Evolutionary conservation across 2,888 invertebrate species (phyloP).

Genomic region (Petrolisthes manimaculis): DNA sequence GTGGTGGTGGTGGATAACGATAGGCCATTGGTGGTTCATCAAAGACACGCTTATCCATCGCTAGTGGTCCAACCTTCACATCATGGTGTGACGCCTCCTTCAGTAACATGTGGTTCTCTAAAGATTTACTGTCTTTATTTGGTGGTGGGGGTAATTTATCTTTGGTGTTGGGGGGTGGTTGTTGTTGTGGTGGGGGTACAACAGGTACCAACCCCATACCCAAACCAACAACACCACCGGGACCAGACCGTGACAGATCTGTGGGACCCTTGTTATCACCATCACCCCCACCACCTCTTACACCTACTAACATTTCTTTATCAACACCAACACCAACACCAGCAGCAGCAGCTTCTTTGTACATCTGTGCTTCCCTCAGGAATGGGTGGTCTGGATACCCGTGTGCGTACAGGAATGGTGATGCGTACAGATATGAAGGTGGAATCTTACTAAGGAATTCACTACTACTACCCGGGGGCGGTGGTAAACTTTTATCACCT

Average conservation of each 20-base stretch:
- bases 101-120: constrained; percentile 43
- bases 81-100: constrained; percentile 40
- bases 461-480: constrained; percentile 49
- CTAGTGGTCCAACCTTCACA: constrained; percentile 32
- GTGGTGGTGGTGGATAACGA: constrained; percentile 26
- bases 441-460: constrained; percentile 60
- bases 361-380: constrained; percentile 55
- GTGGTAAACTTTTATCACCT: constrained; percentile 50
- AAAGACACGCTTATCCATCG: constrained; percentile 42
- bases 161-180: constrained; percentile 31
- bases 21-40: constrained; percentile 49
- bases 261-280: constrained; percentile 61
- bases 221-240: constrained; percentile 4
- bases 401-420: constrained; percentile 41
- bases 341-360: constrained; percentile 31
- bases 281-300: constrained; percentile 25
- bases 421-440: constrained; percentile 55
- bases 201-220: constrained; percentile 5
- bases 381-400: constrained; percentile 57
- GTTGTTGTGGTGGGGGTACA: constrained; percentile 9
- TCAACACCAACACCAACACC: constrained; percentile 4
- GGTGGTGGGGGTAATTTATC: constrained; percentile 37
- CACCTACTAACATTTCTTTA: constrained; percentile 24
- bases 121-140: constrained; percentile 38
- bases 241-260: constrained; percentile 53